Evolutionary conservation across 1,140 invertebrate species (phyloP), one percentile per base, ranked within the genome.

Genomic region (Platyura marginata): DNA sequence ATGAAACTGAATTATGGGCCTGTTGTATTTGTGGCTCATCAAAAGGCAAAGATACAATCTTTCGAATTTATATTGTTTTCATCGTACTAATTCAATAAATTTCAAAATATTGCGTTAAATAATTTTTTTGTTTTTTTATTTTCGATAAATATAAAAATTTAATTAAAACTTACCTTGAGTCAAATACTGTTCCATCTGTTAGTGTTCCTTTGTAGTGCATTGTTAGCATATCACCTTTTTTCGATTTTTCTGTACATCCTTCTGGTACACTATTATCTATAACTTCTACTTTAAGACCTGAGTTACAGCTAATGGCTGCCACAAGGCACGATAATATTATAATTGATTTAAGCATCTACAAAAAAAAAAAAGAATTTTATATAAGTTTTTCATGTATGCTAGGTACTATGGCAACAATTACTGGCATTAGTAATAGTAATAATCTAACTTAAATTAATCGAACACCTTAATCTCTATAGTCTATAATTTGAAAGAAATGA

Each of bases 161-260:
- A n/a, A n/a, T n/a, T n/a, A n/a, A n/a, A n/a, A 69, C 70, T 74
- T 69, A 91, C 85, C 87, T 92, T 49, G 87, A 91, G 61, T 94
- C 88, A 57, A 94, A 94, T 65, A 91, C 87, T 53, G 75, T 87
- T 42, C 87, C 88, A 63, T 92, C 82, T 46, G 70, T 66, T 33
- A 93, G 68, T 18, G 81, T 90, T 48, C 89, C 89, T 25, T 79
- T 86, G 57, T 94, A 94, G 61, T 94, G 89, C 88, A 94, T 93
- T 38, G 84, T 85, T 25, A 94, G 72, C 69, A 81, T 79, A 62
- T 93, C 86, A 21, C 85, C 82, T 46, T 74, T 75, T 61, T 89
- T 88, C n/a, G 82, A 76, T 59, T 81, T 83, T 48, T 70, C 64
- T 3, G 77, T 74, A 69, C 89, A 93, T 36, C 74, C 68, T 51